These are phyloP conservation scores for Malacoctenus gilli DNA, from an alignment of 2,797 vertebrate species.

Conservation along the genomic window DNA sequence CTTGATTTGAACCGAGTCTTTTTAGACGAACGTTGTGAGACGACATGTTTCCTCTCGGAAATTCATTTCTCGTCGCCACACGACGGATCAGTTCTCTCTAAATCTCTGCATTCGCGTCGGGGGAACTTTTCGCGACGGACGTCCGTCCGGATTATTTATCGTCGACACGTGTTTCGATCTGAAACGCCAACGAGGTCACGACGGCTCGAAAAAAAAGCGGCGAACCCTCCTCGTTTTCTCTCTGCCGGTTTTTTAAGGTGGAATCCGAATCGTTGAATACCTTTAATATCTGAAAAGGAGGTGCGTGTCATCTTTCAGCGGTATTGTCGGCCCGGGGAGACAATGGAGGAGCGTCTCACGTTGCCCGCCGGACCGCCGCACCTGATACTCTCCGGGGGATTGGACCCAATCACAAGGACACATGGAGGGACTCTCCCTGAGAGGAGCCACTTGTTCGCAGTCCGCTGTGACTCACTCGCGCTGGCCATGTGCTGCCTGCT, in stretches of 20 bases:
- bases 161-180: no score
- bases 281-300: conserved; percentile 6
- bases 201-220: conserved; percentile 10
- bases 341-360: conserved; percentile 61
- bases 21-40: no score
- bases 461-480: conserved; percentile 68
- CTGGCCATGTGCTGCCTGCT: conserved; percentile 71
- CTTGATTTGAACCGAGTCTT: no score
- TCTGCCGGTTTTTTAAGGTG: neutral
- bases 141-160: no score
- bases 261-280: conserved; percentile 4
- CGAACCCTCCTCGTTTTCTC: conserved; percentile 1
- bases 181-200: no score
- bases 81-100: no score
- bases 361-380: conserved; percentile 60
- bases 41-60: no score
- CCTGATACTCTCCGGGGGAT: conserved; percentile 70
- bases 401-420: conserved; percentile 63
- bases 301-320: conserved; percentile 29
- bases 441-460: conserved; percentile 66
- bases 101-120: no score
- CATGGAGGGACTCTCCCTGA: conserved; percentile 73
- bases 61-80: no score
- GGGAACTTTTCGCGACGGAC: no score
- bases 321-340: conserved; percentile 31